Evolutionary conservation across 92 coral and sea anemone genomes (phyloP), one percentile per base, ranked within the genome.

Genomic region (Isaurus tuberculatus): DNA sequence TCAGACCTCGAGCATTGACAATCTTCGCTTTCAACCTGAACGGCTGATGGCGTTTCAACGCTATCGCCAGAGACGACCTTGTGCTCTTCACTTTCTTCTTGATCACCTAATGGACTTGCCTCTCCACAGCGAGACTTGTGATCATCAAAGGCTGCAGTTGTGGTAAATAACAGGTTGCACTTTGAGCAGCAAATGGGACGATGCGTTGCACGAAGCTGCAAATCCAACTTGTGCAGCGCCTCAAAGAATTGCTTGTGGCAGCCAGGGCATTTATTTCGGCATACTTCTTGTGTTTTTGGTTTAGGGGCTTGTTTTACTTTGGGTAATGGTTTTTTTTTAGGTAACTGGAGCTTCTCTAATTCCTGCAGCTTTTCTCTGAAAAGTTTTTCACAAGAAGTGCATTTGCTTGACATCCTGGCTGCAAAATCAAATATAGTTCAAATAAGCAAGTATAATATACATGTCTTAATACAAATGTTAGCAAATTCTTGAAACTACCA

Each of bases 191-290:
- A 77, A 17, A 77, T 77, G 20, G 82, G 82, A 29, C 82, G 67
- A 34, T 58, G 82, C 22, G 44, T 77, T 13, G 82, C 68, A 17
- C 68, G 82, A 19, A 77, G 51, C 48, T 77, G 82, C 33, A 77
- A 46, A 16, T 77, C 82, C 15, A 77, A 46, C 42, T 77, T 69
- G 10, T 77, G 70, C 33, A 77, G 68, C 15, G 69, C 22, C 82
- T 77, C 82, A 33, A 77, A 77, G 82, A 77, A 77, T 51, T 77
- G 82, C 28, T 77, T 57, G 68, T 77, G 82, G 15, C 82, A 77
- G 1, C 70, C 82, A 1, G 82, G 82, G 13, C 82, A 77, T 46
- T 77, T 77, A 69, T 77, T 77, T 77, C 82, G 82, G 13, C 11
- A 57, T 14, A 77, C 68, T 77, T 77, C 82, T 6, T 77, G 58